Base-by-base conservation (phyloP, 1,140 invertebrate species). In the Popillia japonica region DNA sequence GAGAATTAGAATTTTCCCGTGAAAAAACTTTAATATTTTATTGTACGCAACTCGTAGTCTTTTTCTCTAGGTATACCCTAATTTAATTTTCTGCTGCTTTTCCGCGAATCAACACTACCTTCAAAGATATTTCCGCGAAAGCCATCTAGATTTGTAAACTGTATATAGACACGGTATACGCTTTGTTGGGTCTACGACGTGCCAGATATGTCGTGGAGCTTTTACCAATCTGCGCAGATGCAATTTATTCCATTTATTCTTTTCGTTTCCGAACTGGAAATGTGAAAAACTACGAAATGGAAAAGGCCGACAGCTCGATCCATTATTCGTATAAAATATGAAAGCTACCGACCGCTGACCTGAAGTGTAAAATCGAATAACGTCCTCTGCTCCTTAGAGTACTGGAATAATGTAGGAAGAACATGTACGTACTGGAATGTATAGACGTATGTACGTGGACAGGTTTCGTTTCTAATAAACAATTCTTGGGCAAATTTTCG, bases 311-410 rank as follows among this genome's bases (percentile, higher is more conserved):
- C 44, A 3, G 44, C n/a, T n/a, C 44, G 44, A 48, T 34, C 27
- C 4, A 34, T 34, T 34, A 34, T 48, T 48, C 44, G 7, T 10
- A 48, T 48, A n/a, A 48, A 48, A 48, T 48, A n/a, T 48, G 3
- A 48, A 48, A 48, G 44, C 44, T n/a, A 10, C 44, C n/a, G 2
- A 10, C 3, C n/a, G n/a, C 44, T 48, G 44, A 48, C 44, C 44
- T 7, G 44, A 48, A 48, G n/a, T 48, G 44, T 48, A n/a, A 48
- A 48, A 48, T 48, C 44, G 44, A 48, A 48, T 48, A 80, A 76
- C 42, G 72, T 17, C 22, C 22, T 68, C 20, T 17, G 20, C 61
- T 23, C 61, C 61, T 48, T 48, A 10, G 44, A 48, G 44, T 10
- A 10, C 11, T n/a, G 44, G 3, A 6, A n/a, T 48, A 6, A 48